Evolutionary conservation across 2,888 invertebrate genomes (phyloP), one percentile per base, ranked within the genome.

Genomic region (Leptinotarsa peninsularis): DNA sequence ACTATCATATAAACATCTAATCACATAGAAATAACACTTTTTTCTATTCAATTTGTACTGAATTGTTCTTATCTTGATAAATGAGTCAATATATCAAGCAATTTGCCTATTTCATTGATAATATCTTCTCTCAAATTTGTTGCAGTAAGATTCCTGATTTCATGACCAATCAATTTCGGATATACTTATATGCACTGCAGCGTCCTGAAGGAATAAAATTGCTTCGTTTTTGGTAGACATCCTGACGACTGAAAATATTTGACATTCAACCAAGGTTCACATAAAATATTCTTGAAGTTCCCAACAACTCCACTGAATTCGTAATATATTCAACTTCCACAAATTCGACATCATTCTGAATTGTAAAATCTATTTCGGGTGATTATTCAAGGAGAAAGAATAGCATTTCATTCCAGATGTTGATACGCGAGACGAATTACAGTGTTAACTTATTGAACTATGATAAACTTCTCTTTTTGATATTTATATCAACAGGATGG

Each of bases 251-350:
- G 4, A 21, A n/a, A 56, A 60, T 60, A 60, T 60, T 60, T 60
- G 13, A 60, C 21, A 60, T 60, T 60, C 60, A 17, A 60, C 18
- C 2, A 10, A 23, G 27, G 60, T 60, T 60, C 27, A 60, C 27
- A 23, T 60, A 13, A 27, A 60, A 27, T 60, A 60, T 60, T 60
- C 60, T 27, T 15, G 60, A 60, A 27, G 21, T 60, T 60, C 14
- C 23, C 60, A 23, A 15, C 14, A 60, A 23, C 58, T 15, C 58
- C 10, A 23, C 23, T 60, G 60, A 60, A 60, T 60, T 60, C 60
- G 60, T 60, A 23, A 60, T 60, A 15, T 60, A 21, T 60, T 21
- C 60, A 60, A 23, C 10, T 60, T 17, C 14, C 13, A 27, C 14
- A 21, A 60, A 60, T 60, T 60, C 27, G 15, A 21, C 15, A 14